These are phyloP conservation scores for Genyomyrus donnyi DNA, from an alignment of 2,113 vertebrate genomes.

Conservation along the genomic window DNA sequence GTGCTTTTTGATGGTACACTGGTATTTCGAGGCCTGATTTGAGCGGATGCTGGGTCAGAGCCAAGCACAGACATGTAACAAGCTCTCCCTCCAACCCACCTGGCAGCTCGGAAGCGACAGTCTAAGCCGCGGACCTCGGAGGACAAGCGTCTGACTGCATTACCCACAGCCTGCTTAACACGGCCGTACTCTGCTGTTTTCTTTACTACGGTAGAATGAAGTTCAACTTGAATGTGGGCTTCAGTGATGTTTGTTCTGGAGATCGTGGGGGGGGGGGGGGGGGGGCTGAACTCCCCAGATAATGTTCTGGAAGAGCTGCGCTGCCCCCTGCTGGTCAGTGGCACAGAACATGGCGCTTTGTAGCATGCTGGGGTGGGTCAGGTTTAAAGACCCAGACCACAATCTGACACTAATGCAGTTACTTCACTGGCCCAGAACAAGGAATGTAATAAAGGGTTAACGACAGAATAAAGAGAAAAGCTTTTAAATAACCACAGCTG, in stretches of 20 bases:
- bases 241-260: neutral
- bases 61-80: neutral
- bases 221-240: neutral
- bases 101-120: neutral
- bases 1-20: neutral
- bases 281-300: neutral
- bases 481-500: constrained; percentile 47
- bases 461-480: constrained; percentile 40
- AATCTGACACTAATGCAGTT: constrained; percentile 60
- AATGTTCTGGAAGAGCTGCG: constrained; percentile 40
- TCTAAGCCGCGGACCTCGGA: neutral
- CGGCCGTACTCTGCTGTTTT: neutral
- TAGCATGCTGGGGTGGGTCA: constrained; percentile 34
- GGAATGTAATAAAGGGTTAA: constrained; percentile 51
- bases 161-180: neutral
- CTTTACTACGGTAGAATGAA: neutral
- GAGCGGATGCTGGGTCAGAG: neutral
- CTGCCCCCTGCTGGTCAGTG: constrained; percentile 57
- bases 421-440: constrained; percentile 53
- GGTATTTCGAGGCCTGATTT: neutral
- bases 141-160: neutral
- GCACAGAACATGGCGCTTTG: constrained; percentile 14
- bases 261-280: neutral
- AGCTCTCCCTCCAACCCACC: neutral
- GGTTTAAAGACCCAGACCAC: constrained; percentile 45